A percentile compares a stretch with the other conserved stretches of the same genome.
Evolutionary conservation across 2,797 vertebrate genomes (phyloP).

Genomic region (Rhabdophis nuchalis): DNA sequence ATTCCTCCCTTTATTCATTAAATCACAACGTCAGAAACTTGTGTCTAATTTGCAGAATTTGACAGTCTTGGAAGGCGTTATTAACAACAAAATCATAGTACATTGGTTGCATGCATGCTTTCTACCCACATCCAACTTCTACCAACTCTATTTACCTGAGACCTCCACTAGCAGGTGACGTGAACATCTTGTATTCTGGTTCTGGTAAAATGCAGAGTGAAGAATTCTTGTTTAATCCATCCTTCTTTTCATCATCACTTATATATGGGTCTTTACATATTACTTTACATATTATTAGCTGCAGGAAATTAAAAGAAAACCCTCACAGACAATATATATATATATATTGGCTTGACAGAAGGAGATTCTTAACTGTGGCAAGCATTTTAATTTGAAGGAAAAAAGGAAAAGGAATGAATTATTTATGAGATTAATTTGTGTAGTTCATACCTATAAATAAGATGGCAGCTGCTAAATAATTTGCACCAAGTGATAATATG

Average conservation of each 20-base stretch:
- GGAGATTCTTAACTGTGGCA: slow-evolving; percentile 51
- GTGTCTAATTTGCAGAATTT: background rate
- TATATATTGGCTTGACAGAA: slow-evolving; percentile 45
- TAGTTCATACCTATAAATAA: slow-evolving; percentile 72
- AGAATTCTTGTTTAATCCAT: background rate
- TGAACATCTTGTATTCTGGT: background rate
- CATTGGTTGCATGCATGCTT: slow-evolving; percentile 6
- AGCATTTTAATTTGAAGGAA: slow-evolving; percentile 56
- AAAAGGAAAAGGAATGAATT: slow-evolving; percentile 54
- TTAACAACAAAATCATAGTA: background rate
- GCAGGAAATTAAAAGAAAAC: slow-evolving; percentile 32
- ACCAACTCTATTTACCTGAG: background rate
- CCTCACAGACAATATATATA: slow-evolving; percentile 27
- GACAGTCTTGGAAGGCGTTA: background rate
- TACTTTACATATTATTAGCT: slow-evolving; percentile 42
- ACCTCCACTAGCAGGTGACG: background rate
- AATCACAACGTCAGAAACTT: slow-evolving; percentile 38
- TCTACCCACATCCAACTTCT: background rate
- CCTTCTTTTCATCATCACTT: slow-evolving; percentile 23
- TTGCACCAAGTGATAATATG: slow-evolving; percentile 60
- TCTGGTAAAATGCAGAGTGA: slow-evolving; percentile 11
- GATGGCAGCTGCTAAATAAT: slow-evolving; percentile 71
- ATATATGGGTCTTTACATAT: slow-evolving; percentile 36
- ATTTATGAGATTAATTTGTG: slow-evolving; percentile 72
- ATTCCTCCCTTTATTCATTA: slow-evolving; percentile 58